Evolutionary conservation across 2,797 vertebrate genomes (phyloP).

Genomic region (Onychomys torridus): DNA sequence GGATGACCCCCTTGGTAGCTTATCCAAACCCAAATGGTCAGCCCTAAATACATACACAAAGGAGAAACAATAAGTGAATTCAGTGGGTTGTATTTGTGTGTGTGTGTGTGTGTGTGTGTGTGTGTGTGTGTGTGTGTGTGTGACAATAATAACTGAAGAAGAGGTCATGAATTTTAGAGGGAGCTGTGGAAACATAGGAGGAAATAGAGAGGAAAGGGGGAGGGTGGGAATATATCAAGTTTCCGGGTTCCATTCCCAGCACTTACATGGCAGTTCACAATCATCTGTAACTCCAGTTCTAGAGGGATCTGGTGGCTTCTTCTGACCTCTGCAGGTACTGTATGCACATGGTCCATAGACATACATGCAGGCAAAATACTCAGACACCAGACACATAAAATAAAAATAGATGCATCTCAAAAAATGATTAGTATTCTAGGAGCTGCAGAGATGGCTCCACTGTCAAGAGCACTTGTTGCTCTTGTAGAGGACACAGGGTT

Average conservation of each 20-base stretch:
- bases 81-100: neutral
- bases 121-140: neutral
- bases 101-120: neutral
- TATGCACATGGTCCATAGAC: neutral
- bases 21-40: neutral
- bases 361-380: neutral
- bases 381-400: neutral
- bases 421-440: neutral
- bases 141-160: neutral
- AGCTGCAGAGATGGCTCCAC: neutral
- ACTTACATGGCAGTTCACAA: no score
- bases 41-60: neutral
- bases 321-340: neutral
- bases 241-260: conserved; percentile 3
- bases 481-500: neutral
- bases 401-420: neutral
- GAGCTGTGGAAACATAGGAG: no score
- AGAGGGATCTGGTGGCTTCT: neutral
- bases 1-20: neutral
- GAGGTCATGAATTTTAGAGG: neutral
- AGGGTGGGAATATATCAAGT: neutral
- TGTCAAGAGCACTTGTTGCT: neutral
- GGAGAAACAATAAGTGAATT: neutral
- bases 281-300: neutral
- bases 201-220: neutral